Percentiles rank a stretch among this genome's conserved stretches.
Evolutionary conservation across 1,140 invertebrate genomes (phyloP).

Genomic region (Drosophila bifasciata): DNA sequence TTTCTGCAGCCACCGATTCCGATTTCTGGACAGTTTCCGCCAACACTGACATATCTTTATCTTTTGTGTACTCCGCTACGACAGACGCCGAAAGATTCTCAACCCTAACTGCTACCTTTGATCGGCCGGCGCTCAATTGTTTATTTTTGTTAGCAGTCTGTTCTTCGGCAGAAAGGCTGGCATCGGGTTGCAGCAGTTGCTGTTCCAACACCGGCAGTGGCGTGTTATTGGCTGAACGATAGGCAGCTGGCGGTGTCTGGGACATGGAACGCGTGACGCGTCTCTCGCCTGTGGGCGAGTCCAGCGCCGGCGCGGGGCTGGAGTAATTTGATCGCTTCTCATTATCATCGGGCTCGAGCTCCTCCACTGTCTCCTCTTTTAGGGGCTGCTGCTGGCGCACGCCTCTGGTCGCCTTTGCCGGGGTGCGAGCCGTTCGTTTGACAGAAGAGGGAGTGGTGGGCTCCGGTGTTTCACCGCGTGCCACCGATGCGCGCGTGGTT

Average conservation of each 20-base stretch:
- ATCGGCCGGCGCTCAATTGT: too few species aligned
- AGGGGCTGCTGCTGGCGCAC: slow-evolving; percentile 42
- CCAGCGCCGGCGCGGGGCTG: background rate
- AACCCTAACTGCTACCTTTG: too few species aligned
- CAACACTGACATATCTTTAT: too few species aligned
- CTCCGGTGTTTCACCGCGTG: slow-evolving; percentile 64
- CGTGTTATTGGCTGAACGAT: slow-evolving; percentile 9
- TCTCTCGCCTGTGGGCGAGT: slow-evolving; percentile 7
- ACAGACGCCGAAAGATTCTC: too few species aligned
- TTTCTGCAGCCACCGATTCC: too few species aligned
- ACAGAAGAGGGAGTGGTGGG: slow-evolving; percentile 32
- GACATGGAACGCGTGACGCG: slow-evolving; percentile 68
- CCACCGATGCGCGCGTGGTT: slow-evolving; percentile 47
- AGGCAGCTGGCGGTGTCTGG: slow-evolving; percentile 50
- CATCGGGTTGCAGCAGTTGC: slow-evolving; percentile 3
- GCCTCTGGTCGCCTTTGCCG: slow-evolving; percentile 41
- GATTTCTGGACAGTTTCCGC: too few species aligned
- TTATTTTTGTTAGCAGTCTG: background rate
- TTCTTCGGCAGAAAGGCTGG: background rate
- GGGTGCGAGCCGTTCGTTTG: slow-evolving; percentile 44
- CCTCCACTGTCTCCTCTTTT: slow-evolving; percentile 43
- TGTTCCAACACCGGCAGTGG: slow-evolving; percentile 5
- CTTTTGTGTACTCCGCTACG: too few species aligned
- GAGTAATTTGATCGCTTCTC: background rate
- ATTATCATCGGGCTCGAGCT: background rate